Evolutionary conservation across 2,113 vertebrate species (phyloP), one percentile per base, ranked within the genome.

Genomic region (Hippopotamus amphibius): DNA sequence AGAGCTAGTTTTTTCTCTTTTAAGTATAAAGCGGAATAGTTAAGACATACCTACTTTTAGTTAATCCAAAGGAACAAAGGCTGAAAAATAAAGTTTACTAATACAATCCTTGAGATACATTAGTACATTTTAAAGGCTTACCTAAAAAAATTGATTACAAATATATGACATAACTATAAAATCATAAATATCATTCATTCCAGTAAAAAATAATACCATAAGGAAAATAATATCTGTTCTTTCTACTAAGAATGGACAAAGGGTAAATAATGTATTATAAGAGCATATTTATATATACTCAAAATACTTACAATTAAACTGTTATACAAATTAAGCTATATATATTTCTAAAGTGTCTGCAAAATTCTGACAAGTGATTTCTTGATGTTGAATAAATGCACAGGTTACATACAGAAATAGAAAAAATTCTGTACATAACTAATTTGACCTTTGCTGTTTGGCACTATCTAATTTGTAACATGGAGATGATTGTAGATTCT

Each of bases 291-390:
- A 79, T 87, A 61, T 79, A 26, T 3, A 84, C 22, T 74, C 43
- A 59, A 96, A 92, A 30, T 87, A 82, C 2, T 95, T 53, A 74
- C 15, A 86, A 12, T 57, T 90, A 68, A 74, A 28, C 6, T 84
- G 16, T 57, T 72, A 55, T 5, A 41, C 5, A 94, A 77, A 82
- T 92, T 83, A 86, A 77, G 5, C n/a, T 33, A 50, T 71, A 50
- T 68, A 24, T 43, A 95, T 90, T 90, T 95, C 33, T 69, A 96
- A 77, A 69, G 46, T 41, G 9, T 68, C 28, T 96, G 65, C 59
- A 63, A 74, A 86, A 95, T 80, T 76, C 26, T 92, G 61, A 77
- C 30, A 87, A 76, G n/a, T 87, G 84, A 89, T 95, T 94, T 96
- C 16, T 82, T 93, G 37, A 68, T 90, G 6, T 57, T 95, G 72